Base-by-base conservation (phyloP, 2,888 invertebrate species). In the Catocala sponsa region DNA sequence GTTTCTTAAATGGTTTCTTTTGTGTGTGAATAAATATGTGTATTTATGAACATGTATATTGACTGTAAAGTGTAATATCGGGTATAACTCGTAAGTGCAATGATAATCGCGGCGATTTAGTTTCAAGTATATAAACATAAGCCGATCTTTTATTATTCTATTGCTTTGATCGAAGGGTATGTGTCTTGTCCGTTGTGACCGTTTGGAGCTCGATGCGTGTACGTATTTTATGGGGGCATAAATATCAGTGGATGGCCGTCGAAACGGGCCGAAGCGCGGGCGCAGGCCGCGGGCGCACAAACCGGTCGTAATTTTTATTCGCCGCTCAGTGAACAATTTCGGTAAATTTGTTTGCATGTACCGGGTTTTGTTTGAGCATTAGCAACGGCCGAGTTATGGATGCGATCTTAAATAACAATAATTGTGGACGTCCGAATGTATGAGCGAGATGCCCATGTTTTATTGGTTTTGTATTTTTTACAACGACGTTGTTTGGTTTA, bases 311-410 rank as follows among this genome's bases (percentile, higher is more conserved):
- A 90, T 91, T 90, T 90, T 86, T 87, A 87, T 86, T 85, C 83
- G 83, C 83, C 86, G 85, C 79, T 82, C 77, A 86, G 85, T 74
- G 87, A 90, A 90, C 89, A 86, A 91, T 91, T 91, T 92, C 79
- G 91, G 88, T 91, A 91, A 92, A 93, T 92, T 91, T 92, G 92
- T 92, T 92, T 91, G 91, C 89, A 88, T 88, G 90, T 88, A 84
- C 81, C 81, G 74, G 81, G 86, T 88, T 89, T 89, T 88, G 88
- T 90, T 87, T 88, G 85, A 84, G 81, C 87, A 90, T 91, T 91
- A 91, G 89, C 85, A 81, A 84, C 82, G 78, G 71, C 69, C 73
- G 80, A 84, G 84, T 90, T 90, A 89, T 88, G 87, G 80, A 86
- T 86, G 85, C 79, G 82, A 83, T 85, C 84, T 86, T 90, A 85